A percentile compares a stretch with the other conserved stretches of the same genome.
Evolutionary conservation across 1,140 invertebrate species (phyloP).

Genomic region (Bicyclus anynana): DNA sequence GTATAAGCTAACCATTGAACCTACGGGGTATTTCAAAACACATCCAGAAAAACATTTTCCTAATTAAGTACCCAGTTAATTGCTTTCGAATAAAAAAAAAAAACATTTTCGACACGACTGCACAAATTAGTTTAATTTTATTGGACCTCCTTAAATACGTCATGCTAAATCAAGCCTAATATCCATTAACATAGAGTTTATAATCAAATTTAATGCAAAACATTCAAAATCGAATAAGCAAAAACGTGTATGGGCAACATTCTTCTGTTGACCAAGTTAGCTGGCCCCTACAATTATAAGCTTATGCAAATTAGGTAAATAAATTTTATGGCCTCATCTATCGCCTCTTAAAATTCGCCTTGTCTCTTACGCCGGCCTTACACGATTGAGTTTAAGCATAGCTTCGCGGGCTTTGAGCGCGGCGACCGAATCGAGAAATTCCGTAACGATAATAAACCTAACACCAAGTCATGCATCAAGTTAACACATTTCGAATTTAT

Average conservation of each 20-base stretch:
- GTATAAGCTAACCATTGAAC: too few relatives aligned
- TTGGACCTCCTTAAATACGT: slow-evolving; percentile 20
- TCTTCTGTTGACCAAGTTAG: slow-evolving; percentile 36
- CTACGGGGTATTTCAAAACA: too few relatives aligned
- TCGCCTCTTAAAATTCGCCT: slow-evolving; percentile 18
- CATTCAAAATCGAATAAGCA: slow-evolving; percentile 37
- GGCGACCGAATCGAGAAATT: too few relatives aligned
- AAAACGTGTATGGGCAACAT: slow-evolving; percentile 58
- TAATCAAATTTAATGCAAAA: slow-evolving; percentile 34
- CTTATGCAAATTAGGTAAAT: slow-evolving; percentile 32
- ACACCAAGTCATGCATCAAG: too few relatives aligned
- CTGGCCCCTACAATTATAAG: slow-evolving; percentile 23
- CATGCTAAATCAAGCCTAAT: slow-evolving; percentile 15
- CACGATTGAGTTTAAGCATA: too few relatives aligned
- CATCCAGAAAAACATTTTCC: slow-evolving; percentile 6
- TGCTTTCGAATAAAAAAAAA: slow-evolving; percentile 26
- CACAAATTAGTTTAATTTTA: slow-evolving; percentile 30
- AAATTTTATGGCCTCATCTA: slow-evolving; percentile 27
- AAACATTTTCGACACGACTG: slow-evolving; percentile 24
- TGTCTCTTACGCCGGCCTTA: too few relatives aligned
- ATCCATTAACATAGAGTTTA: slow-evolving; percentile 32
- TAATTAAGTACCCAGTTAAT: slow-evolving; percentile 31
- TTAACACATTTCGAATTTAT: too few relatives aligned
- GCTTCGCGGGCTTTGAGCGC: too few relatives aligned
- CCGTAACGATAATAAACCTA: too few relatives aligned